Evolutionary conservation across 37 sponge, comb jelly and placozoan species (phyloP).

Genomic region (Amphimedon queenslandica): DNA sequence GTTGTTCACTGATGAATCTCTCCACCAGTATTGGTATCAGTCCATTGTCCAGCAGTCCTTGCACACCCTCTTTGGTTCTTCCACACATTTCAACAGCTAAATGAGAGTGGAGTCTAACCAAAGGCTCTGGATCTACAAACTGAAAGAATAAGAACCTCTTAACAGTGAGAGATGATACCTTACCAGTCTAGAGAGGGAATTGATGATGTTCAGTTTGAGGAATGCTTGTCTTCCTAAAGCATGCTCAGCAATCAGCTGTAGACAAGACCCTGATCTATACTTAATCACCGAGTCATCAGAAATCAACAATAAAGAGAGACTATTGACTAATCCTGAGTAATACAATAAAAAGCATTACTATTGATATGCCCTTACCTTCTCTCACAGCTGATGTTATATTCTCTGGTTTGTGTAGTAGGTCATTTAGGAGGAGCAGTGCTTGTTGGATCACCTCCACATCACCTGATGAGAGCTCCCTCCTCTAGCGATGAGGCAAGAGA

Average conservation of each 20-base stretch:
- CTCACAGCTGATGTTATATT: constrained; percentile 63
- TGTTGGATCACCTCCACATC: constrained; percentile 49
- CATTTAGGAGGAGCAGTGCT: constrained; percentile 58
- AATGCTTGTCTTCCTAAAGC: constrained; percentile 51
- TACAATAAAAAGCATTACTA: background rate
- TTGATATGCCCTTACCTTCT: constrained; percentile 50
- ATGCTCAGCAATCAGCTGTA: constrained; percentile 51
- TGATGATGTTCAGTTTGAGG: constrained; percentile 27
- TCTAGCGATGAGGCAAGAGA: constrained; percentile 24
- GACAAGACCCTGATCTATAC: constrained; percentile 23
- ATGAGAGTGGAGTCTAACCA: constrained; percentile 41
- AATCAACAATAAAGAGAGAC: constrained; percentile 22
- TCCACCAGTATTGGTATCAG: constrained; percentile 52
- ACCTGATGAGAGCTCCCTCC: constrained; percentile 52
- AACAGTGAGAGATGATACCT: background rate
- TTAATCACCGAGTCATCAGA: constrained; percentile 35
- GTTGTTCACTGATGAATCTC: constrained; percentile 35
- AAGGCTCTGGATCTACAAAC: constrained; percentile 49
- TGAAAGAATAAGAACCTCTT: constrained; percentile 1
- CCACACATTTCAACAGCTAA: constrained; percentile 60
- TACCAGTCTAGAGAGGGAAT: constrained; percentile 52
- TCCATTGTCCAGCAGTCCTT: constrained; percentile 40
- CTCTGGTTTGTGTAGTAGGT: constrained; percentile 81
- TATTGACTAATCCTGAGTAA: constrained; percentile 31
- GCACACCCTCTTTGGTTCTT: constrained; percentile 33